Evolutionary conservation across 1,140 invertebrate genomes (phyloP), one percentile per base, ranked within the genome.

Genomic region (Luehdorfia chinensis): DNA sequence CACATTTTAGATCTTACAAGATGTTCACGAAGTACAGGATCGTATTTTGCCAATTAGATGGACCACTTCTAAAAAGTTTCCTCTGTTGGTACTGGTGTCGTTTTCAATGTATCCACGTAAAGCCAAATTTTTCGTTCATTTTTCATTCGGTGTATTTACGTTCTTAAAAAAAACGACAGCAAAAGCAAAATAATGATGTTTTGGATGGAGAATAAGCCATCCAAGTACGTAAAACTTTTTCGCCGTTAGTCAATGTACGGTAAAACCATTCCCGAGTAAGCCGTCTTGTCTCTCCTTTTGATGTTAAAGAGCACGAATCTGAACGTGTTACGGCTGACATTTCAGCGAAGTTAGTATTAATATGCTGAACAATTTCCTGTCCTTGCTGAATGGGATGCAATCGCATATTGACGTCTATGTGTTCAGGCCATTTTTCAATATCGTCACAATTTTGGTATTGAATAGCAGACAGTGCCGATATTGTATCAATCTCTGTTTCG

Each of bases 81-180:
- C 67, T 48, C 47, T 61, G 46, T 74, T 71, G 8, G 18, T 12
- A 14, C 50, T 66, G 4, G 44, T 30, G 9, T 55, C 44, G 27
- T 27, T 41, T 59, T 72, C 71, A 18, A 36, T 31, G 50, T 71
- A 60, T 11, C 71, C 70, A 15, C 67, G 50, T 39, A 74, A 70
- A 6, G 67, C 57, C 27, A 74, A 48, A 55, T 68, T 66, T 57
- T 31, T 12, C 11, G 28, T 12, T 31, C n/a, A 11, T 31, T 9
- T 31, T 12, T 9, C 11, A 12, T 31, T 31, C 12, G 30, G 9
- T 31, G 12, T 12, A 13, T 12, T 13, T 13, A 31, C 12, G 2
- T 31, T 31, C 30, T 23, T 8, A 41, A 49, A 49, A n/a, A 4
- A 49, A 28, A 12, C 14, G 4, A 23, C 47, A 49, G 27, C 34